These are phyloP conservation scores for Ptilorrhoa leucosticta DNA, from an alignment of 2,113 vertebrate species.

Conservation along the genomic window DNA sequence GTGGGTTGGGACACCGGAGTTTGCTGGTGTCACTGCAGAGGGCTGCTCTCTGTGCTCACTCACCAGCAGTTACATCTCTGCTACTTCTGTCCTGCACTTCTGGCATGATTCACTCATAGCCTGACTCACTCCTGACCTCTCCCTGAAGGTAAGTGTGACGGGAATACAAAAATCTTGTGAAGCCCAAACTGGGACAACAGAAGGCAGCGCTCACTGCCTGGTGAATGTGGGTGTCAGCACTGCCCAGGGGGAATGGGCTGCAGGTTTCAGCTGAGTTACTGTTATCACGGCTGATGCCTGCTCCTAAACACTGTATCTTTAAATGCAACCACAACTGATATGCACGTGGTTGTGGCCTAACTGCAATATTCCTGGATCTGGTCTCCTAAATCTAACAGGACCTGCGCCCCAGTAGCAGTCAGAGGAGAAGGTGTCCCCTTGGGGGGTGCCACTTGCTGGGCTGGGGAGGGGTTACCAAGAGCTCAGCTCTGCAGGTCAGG, in stretches of 20 bases:
- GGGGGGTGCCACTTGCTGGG: neutral
- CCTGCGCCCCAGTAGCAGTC: neutral
- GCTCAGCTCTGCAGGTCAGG: neutral
- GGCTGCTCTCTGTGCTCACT: neutral
- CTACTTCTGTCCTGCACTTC: neutral
- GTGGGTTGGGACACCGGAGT: accelerated
- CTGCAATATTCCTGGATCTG: neutral
- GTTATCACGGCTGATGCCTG: accelerated
- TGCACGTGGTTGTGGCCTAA: neutral
- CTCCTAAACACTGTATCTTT: neutral
- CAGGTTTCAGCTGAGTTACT: neutral
- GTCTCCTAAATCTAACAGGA: neutral
- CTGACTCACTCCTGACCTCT: neutral
- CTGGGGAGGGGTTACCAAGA: neutral
- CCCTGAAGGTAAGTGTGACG: neutral
- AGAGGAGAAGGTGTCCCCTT: neutral
- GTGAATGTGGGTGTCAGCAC: neutral
- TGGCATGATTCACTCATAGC: accelerated
- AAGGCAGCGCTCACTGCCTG: neutral
- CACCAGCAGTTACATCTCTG: neutral
- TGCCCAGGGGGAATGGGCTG: neutral
- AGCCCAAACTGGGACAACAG: neutral
- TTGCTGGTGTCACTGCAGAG: neutral
- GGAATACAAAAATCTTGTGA: neutral
- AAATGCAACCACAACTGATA: neutral